A percentile compares a stretch with the other conserved stretches of the same genome.
Evolutionary conservation across 1,140 invertebrate genomes (phyloP).

Genomic region (Amyelois transitella): DNA sequence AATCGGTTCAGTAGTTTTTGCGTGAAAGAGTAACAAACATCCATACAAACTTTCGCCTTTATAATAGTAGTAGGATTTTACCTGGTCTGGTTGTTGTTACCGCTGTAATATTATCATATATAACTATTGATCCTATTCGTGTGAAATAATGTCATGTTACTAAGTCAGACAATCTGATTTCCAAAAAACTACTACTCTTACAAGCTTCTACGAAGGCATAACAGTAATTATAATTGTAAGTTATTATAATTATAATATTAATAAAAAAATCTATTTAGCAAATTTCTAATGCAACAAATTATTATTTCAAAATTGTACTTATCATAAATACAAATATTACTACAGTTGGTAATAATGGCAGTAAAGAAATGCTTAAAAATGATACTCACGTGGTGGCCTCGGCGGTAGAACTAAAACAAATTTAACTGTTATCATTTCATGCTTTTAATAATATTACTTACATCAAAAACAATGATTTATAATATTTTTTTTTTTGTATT

Average conservation of each 20-base stretch:
- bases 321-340: too few species aligned
- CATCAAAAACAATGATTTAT: neutral
- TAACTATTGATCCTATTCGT: neutral
- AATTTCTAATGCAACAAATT: neutral
- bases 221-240: neutral
- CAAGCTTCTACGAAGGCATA: neutral
- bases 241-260: neutral
- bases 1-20: too few species aligned
- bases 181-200: neutral
- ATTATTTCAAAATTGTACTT: too few species aligned
- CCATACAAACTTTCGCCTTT: too few species aligned
- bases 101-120: neutral
- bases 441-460: neutral
- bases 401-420: constrained; percentile 17
- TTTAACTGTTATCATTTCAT: neutral
- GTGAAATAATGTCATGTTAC: too few species aligned
- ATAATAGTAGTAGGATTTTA: too few species aligned
- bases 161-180: too few species aligned
- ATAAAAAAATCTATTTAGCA: neutral
- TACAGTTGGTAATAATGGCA: too few species aligned
- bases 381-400: constrained; percentile 17
- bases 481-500: neutral
- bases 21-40: too few species aligned
- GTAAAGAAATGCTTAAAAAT: too few species aligned
- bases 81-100: neutral